Evolutionary conservation across 2,797 vertebrate species (phyloP), one percentile per base, ranked within the genome.

Genomic region (Tokudaia tokunoshimensis): DNA sequence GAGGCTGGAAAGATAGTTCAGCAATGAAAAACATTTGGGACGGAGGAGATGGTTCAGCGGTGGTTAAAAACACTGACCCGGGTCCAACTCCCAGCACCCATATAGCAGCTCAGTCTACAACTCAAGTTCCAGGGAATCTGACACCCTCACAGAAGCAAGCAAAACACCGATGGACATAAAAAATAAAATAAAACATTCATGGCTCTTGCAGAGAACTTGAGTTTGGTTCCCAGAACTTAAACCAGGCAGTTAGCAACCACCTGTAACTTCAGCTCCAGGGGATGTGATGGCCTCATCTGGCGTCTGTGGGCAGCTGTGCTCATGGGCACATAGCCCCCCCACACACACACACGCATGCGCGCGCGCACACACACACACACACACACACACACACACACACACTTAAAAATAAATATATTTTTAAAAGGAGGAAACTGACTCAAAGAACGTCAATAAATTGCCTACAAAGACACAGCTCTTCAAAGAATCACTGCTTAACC

Each of bases 371-470:
- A 22, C 34, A 37, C 67, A 72, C 34, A n/a, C 34, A n/a, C 34
- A n/a, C 67, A 22, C 70, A 26, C 72, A 75, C 22, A 13, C 74
- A 75, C 37, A 75, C 74, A 75, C 22, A 74, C 72, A 41, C 37
- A 74, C 34, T 63, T 63, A 83, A 83, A 76, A 83, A 82, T 29
- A 79, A 80, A 24, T 41, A 34, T 70, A 41, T 70, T 14, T 82
- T 67, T 85, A 55, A 63, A 3, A 67, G n/a, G 12, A 86, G 24
- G 78, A 85, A 85, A 94, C 55, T 41, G 41, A 76, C 19, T 75
- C 67, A 57, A 61, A 84, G 31, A 89, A 79, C 17, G 20, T 59
- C 57, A 95, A 79, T 79, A 61, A 78, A 85, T 75, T 91, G 31
- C 20, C 83, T 31, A 15, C 13, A n/a, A 29, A 90, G 41, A 75